Percentiles rank a stretch among this genome's conserved stretches.
These are phyloP conservation scores for Athalia rosae DNA, from an alignment of 2,888 invertebrate genomes.

Conservation along the genomic window DNA sequence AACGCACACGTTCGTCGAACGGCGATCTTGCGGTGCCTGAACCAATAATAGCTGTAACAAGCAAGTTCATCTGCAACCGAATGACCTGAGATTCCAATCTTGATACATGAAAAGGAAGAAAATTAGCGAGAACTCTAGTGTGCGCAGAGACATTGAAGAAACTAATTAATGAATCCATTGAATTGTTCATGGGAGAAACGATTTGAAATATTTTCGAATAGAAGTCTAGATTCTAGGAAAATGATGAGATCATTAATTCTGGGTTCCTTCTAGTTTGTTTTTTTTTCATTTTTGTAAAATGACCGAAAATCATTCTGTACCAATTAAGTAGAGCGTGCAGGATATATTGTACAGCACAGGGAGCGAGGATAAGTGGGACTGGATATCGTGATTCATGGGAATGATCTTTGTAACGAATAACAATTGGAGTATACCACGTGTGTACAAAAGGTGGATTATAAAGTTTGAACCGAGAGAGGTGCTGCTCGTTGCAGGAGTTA, in stretches of 20 bases:
- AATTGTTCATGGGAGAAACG: constrained; percentile 27
- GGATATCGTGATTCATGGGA: constrained; percentile 7
- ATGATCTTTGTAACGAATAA: background rate
- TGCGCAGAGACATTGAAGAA: too few relatives aligned
- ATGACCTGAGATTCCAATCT: too few relatives aligned
- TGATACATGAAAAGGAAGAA: too few relatives aligned
- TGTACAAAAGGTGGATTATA: constrained; percentile 22
- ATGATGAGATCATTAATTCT: background rate
- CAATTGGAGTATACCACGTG: background rate
- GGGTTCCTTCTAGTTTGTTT: too few relatives aligned
- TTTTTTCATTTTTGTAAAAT: background rate
- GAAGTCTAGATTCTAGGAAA: background rate
- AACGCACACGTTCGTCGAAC: constrained; percentile 47
- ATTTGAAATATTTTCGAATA: background rate
- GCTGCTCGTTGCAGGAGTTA: constrained; percentile 1
- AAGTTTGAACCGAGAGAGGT: too few relatives aligned
- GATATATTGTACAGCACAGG: background rate
- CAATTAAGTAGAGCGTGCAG: background rate
- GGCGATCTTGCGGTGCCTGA: constrained; percentile 9
- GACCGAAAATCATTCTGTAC: constrained; percentile 2
- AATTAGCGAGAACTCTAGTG: too few relatives aligned
- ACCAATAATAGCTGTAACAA: background rate
- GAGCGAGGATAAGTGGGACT: background rate
- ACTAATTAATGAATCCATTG: constrained; percentile 15
- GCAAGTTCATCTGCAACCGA: background rate